A percentile compares a stretch with the other conserved stretches of the same genome.
phyloP scores from a whole-genome alignment of 2,888 invertebrate genomes.

The Acanthosepion esculentum region DNA sequence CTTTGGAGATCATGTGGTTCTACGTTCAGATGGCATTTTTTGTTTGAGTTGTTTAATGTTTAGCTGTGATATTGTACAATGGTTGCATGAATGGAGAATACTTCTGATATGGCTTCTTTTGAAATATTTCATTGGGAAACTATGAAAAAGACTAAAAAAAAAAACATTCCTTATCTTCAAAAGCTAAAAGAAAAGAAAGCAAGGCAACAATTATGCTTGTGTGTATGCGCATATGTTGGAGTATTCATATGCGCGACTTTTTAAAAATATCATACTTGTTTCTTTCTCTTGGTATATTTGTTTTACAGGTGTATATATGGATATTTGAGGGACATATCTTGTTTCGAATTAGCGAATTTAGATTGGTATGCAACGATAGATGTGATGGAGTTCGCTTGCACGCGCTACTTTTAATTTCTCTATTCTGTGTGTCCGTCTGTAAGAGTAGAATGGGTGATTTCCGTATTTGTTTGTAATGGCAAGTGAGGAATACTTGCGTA shows the following conservation, averaged over 20 bases:
- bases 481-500: too few relatives aligned
- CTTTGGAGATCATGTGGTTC: not conserved
- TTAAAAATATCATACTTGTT: not conserved
- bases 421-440: too few relatives aligned
- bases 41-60: not conserved
- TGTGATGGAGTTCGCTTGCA: too few relatives aligned
- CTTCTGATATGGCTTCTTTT: not conserved
- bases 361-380: too few relatives aligned
- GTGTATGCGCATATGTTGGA: not conserved
- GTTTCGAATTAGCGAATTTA: too few relatives aligned
- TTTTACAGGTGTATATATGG: too few relatives aligned
- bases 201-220: not conserved
- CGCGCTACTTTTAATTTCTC: too few relatives aligned
- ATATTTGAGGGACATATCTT: too few relatives aligned
- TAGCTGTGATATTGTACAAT: not conserved
- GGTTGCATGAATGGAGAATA: not conserved
- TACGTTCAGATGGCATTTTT: not conserved
- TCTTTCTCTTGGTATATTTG: not conserved
- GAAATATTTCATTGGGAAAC: slow-evolving; percentile 18
- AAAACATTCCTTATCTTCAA: not conserved
- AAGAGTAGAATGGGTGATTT: too few relatives aligned
- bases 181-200: not conserved
- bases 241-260: not conserved
- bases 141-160: not conserved
- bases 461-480: too few relatives aligned